phyloP scores from a whole-genome alignment of 2,888 invertebrate species.

The Toxonevra muliebris region DNA sequence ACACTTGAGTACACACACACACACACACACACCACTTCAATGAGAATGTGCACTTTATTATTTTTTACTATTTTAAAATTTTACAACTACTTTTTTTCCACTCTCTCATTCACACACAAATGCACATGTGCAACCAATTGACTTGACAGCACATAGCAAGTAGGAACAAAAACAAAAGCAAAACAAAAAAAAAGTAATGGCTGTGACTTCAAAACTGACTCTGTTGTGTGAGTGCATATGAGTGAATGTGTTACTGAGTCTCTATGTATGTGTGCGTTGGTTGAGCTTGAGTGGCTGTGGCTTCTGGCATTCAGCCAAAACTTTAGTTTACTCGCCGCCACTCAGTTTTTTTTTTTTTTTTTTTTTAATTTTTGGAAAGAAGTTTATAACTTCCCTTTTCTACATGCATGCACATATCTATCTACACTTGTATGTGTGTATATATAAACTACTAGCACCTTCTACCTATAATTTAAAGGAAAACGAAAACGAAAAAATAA shows the following conservation, averaged over 20 bases:
- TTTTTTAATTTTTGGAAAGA: not conserved
- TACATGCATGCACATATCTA: too few species aligned
- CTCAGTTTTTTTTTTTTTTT: not conserved
- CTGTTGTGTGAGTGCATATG: too few species aligned
- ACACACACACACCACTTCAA: too few species aligned
- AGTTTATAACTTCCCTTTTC: conserved; percentile 12
- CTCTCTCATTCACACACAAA: not conserved
- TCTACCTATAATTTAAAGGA: conserved; percentile 19
- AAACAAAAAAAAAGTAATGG: not conserved
- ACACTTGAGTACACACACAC: too few species aligned
- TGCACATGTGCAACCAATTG: too few species aligned
- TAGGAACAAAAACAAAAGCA: not conserved
- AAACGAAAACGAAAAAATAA: not conserved
- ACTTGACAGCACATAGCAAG: too few species aligned
- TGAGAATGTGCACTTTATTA: too few species aligned
- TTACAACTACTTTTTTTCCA: not conserved
- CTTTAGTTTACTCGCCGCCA: not conserved
- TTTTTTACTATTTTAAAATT: too few species aligned
- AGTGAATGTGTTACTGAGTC: too few species aligned
- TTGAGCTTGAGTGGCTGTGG: conserved; percentile 5
- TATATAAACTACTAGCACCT: too few species aligned
- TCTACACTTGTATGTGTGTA: too few species aligned
- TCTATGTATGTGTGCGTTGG: not conserved
- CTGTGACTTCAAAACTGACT: not conserved
- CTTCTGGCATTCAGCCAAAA: conserved; percentile 26